Evolutionary conservation across 2,797 vertebrate genomes (phyloP).

Genomic region (Aphelocoma californica): DNA sequence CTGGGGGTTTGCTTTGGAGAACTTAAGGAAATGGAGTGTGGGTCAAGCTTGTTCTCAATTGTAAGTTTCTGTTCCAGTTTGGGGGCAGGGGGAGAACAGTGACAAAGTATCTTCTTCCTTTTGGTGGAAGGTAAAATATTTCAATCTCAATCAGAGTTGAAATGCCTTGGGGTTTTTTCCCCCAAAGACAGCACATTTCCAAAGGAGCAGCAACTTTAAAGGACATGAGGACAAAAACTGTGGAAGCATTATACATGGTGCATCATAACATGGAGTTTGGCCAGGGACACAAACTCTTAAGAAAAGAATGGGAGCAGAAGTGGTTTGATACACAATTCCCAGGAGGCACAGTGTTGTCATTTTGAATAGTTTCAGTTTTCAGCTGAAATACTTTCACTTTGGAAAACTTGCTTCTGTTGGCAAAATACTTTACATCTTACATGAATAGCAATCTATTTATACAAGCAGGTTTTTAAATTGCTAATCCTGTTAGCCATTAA

Average conservation of each 20-base stretch:
- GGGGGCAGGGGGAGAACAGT: background rate
- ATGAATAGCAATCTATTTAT: background rate
- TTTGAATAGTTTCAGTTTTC: background rate
- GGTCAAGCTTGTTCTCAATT: background rate
- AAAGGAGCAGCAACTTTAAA: background rate
- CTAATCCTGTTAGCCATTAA: background rate
- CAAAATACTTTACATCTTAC: background rate
- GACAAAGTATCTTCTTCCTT: background rate
- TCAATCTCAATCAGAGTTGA: background rate
- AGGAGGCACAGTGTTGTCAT: background rate
- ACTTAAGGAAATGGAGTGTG: fast-evolving
- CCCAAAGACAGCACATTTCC: background rate
- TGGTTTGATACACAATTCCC: background rate
- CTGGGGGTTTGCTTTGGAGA: background rate
- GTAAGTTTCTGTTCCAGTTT: background rate
- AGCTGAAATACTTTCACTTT: background rate
- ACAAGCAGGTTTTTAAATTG: background rate
- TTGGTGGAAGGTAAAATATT: background rate
- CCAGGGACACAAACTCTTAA: background rate
- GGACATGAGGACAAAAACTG: background rate
- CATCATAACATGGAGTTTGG: background rate
- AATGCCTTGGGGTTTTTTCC: background rate
- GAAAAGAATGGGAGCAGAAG: background rate
- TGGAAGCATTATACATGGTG: background rate
- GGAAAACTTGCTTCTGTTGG: background rate